Evolutionary conservation across 2,113 vertebrate genomes (phyloP).

Genomic region (Anoplopoma fimbria): DNA sequence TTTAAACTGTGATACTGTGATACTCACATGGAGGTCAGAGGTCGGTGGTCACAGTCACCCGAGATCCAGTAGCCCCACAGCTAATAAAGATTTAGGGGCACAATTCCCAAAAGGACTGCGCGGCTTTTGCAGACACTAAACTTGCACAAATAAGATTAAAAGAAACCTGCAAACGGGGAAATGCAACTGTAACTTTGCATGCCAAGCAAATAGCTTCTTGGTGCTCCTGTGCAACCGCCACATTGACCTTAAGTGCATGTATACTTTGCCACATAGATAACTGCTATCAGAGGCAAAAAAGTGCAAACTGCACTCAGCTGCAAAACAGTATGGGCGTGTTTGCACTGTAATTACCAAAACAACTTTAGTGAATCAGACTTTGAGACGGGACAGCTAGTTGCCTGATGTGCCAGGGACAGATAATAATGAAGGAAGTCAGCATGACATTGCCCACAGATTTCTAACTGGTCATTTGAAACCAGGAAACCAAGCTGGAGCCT

Average conservation of each 20-base stretch:
- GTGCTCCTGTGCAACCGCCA: not conserved
- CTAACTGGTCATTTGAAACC: not conserved
- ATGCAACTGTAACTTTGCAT: not conserved
- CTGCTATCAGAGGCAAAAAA: not conserved
- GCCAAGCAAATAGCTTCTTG: not conserved
- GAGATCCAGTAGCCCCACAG: not conserved
- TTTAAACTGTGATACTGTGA: not conserved
- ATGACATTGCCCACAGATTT: not conserved
- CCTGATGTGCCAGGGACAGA: not conserved
- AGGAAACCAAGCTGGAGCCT: not conserved
- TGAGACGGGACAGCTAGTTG: not conserved
- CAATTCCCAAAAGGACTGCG: not conserved
- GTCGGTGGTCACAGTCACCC: not conserved
- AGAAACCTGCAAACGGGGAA: not conserved
- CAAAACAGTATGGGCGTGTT: not conserved
- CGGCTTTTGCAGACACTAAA: not conserved
- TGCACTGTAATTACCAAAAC: not conserved
- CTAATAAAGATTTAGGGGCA: not conserved
- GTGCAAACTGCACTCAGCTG: too few relatives aligned
- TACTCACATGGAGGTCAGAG: not conserved
- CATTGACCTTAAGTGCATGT: not conserved
- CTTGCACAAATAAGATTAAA: not conserved
- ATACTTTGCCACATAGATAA: not conserved
- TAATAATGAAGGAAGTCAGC: conserved; percentile 4
- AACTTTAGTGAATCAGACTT: not conserved